Base-by-base conservation (phyloP, 2,113 vertebrate species). In the Passerina amoena region DNA sequence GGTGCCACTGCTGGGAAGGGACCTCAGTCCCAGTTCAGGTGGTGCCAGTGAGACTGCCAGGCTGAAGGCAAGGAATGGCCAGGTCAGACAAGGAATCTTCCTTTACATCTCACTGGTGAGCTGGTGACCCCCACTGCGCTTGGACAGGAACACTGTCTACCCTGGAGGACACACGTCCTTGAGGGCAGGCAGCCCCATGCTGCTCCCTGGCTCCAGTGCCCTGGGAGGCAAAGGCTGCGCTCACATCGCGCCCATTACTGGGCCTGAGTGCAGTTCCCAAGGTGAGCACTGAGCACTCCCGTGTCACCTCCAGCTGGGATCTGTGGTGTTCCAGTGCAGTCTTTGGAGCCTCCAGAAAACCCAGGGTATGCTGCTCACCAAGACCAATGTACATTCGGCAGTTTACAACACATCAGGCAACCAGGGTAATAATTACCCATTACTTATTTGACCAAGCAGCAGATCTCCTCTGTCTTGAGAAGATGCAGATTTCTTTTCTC, bases 141-240 rank as follows among this genome's bases (percentile, higher is more conserved):
- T 23, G 64, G 35, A 22, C 4, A 22, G 40, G 44, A 24, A 19
- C 63, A 15, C 30, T 3, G 1, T 4, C 27, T 27, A 9, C 33
- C 37, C 51, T 63, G 0, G 0, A 45, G 19, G 33, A 31, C 14
- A 7, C 11, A 13, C 0, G 0, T 19, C 5, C 1, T 7, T 18
- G 16, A 24, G 28, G 44, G 42, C 47, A 33, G 35, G 42, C 47
- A 16, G 42, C n/a, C 28, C 9, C 0, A 5, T 11, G 9, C 19
- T 33, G 24, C 19, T 84, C n/a, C 42, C 31, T 1, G 23, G 14
- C 4, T 10, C 38, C 38, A 54, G 45, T 11, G 24, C 28, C 27
- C 28, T 10, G 27, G 19, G 5, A 37, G 16, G 33, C 31, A 48
- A 42, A 35, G 0, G 2, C 1, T 48, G 37, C 42, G 5, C 8